Base-by-base conservation (phyloP, 2,797 vertebrate species). In the Poecilia gillii region DNA sequence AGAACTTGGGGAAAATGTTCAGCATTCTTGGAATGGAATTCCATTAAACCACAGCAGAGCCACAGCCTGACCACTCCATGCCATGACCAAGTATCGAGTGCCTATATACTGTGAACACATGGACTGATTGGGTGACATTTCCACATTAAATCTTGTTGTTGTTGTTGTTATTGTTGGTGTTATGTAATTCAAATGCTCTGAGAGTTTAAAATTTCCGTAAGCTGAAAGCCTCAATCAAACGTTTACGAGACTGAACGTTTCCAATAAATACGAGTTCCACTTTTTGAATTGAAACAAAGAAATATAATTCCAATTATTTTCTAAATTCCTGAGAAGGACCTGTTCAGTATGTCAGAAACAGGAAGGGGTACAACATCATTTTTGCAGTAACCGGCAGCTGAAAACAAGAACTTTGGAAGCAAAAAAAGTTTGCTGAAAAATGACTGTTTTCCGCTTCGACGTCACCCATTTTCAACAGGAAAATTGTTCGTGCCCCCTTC, bases 401-500 rank as follows among this genome's bases (percentile, higher is more conserved):
- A 53, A 62, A 76, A 81, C 68, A 45, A 51, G 73, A 74, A 68
- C 47, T 51, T 62, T 12, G 23, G 64, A 68, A 25, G 64, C 16
- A 39, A 36, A 47, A 46, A 46, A 80, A 66, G 46, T 82, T 72
- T 85, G 74, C 73, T 82, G 55, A 70, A 71, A 72, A 88, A 83
- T 79, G 12, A 64, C 75, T 51, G 45, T 55, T 74, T 83, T 78
- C 53, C 79, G 45, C 33, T 70, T 81, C 16, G 73, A 81, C 64
- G 81, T 80, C 70, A 49, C 62, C 62, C 7, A 6, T 78, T 85
- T 84, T 81, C 57, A 77, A 70, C 80, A 18, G 7, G 43, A 78
- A 88, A 85, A 81, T 84, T 84, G 80, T 88, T 88, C 83, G 13
- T 79, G 74, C 77, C 90, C 87, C 85, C 86, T 90, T 87, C 90